Evolutionary conservation across 1,140 invertebrate genomes (phyloP).

Genomic region (Philotrypesis tridentata): DNA sequence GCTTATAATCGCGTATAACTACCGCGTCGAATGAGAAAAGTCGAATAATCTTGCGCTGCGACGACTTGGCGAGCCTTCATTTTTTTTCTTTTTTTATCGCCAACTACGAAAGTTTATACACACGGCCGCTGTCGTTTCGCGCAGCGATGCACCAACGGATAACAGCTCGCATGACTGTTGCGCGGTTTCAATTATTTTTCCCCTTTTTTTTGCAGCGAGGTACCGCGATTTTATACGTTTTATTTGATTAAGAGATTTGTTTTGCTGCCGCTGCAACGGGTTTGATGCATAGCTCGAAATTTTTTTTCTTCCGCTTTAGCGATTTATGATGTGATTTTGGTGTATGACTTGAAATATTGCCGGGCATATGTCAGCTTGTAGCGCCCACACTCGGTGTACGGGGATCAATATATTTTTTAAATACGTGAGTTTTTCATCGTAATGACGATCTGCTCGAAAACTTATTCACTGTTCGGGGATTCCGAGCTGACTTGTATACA

Average conservation of each 20-base stretch:
- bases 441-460: background rate
- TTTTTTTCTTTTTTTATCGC: conserved; percentile 21
- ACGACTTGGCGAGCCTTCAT: background rate
- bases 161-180: background rate
- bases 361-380: background rate
- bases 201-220: background rate
- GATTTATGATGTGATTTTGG: background rate
- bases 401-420: background rate
- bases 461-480: background rate
- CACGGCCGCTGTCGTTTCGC: background rate
- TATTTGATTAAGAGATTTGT: conserved; percentile 1
- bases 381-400: no score
- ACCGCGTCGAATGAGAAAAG: background rate
- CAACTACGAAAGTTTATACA: background rate
- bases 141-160: background rate
- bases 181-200: background rate
- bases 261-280: background rate
- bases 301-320: background rate
- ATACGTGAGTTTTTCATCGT: background rate
- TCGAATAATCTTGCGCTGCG: background rate
- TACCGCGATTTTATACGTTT: background rate
- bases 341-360: background rate
- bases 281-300: background rate
- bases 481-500: no score
- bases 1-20: conserved; percentile 8